Conservation (phyloP, 2,797 vertebrate species). For the Dallia pectoralis region DNA sequence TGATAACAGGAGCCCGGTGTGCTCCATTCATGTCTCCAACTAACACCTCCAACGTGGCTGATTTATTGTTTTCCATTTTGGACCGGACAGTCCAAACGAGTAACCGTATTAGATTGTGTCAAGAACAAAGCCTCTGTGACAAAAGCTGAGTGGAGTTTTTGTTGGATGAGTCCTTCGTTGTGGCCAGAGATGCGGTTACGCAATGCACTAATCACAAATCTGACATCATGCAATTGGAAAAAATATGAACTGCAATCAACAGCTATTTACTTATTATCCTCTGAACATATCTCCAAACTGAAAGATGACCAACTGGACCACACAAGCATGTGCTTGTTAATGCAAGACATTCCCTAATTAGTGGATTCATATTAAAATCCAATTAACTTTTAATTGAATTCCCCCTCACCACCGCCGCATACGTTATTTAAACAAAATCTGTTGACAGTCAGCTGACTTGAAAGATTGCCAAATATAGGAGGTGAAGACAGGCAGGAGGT, state of each 20-base stretch:
- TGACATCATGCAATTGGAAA: neutral
- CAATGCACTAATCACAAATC: too few species aligned
- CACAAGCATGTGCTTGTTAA: neutral
- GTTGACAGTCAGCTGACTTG: slow-evolving; percentile 38
- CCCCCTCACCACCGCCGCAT: slow-evolving; percentile 19
- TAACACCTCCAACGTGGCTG: slow-evolving; percentile 1
- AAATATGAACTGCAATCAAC: neutral
- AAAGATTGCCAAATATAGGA: slow-evolving; percentile 50
- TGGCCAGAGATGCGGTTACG: neutral
- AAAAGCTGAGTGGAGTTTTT: too few species aligned
- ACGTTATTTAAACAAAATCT: slow-evolving; percentile 30
- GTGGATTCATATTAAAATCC: slow-evolving; percentile 8
- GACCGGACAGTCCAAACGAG: slow-evolving; percentile 16
- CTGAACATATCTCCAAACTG: neutral
- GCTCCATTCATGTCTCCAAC: slow-evolving; percentile 23
- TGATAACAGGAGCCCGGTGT: slow-evolving; percentile 40
- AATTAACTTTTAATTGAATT: slow-evolving; percentile 43
- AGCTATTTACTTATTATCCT: neutral
- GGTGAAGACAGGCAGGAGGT: too few species aligned
- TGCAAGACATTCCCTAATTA: neutral
- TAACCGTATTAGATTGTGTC: slow-evolving; percentile 23
- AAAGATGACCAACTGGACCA: neutral
- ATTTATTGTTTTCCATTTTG: slow-evolving; percentile 40
- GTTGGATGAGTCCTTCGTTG: neutral
- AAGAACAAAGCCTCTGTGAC: too few species aligned